Evolutionary conservation across 2,888 invertebrate genomes (phyloP), one percentile per base, ranked within the genome.

Genomic region (Drosophila maculinotata): DNA sequence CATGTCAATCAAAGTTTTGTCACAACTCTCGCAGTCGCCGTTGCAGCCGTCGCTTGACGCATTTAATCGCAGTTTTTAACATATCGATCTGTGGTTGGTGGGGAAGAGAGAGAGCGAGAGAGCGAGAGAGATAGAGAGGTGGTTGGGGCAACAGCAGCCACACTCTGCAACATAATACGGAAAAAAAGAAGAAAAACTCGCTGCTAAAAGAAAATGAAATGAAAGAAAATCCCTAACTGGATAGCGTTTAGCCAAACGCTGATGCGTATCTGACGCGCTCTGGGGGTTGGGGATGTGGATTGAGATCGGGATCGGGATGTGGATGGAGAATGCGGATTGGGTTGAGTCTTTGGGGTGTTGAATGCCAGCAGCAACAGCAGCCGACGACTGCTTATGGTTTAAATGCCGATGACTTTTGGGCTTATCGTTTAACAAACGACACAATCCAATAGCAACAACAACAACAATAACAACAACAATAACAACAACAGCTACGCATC

Each of bases 51-150:
- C 59, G 73, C 57, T 53, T 59, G 68, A 71, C 79, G 83, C 86
- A 77, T 84, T 87, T 84, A 80, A 84, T 84, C 84, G 76, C 71
- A 44, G 54, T 88, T 86, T 86, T 84, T 88, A 84, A 78, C 84
- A 84, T 84, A 86, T 74, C 76, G 88, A 84, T 84, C 84, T 68
- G 52, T 38, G 12, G 35, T 9, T 45, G 14, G 23, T 20, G 30
- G 12, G 12, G 49, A 33, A 39, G 30, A n/a, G n/a, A n/a, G n/a
- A n/a, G n/a, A n/a, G n/a, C n/a, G n/a, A n/a, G n/a, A n/a, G n/a
- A n/a, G n/a, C n/a, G n/a, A n/a, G n/a, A n/a, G n/a, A n/a, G n/a
- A n/a, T n/a, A n/a, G 42, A n/a, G n/a, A 28, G 8, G 15, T 20
- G 20, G 20, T 20, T 20, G 35, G 31, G 39, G 41, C 2, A 14